Base-by-base conservation (phyloP, 2,797 vertebrate genomes). In the Sphaeramia orbicularis region DNA sequence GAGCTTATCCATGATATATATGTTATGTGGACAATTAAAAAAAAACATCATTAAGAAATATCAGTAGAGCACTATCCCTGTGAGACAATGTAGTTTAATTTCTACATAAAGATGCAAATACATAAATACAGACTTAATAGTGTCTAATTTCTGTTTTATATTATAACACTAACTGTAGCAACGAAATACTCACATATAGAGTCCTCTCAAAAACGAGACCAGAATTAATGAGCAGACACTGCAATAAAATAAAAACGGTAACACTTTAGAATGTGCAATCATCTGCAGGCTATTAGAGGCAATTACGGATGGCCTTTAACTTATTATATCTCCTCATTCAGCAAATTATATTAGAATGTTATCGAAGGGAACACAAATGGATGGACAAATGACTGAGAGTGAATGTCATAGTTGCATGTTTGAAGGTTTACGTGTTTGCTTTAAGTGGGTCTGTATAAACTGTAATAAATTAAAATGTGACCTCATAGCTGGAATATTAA, bases 241-340 rank as follows among this genome's bases (percentile, higher is more conserved):
- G 45, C 47, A 42, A 12, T 53, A 8, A 75, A 61, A 74, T 57
- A 74, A 71, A 71, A 14, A 48, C 1, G 7, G 11, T 15, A 49
- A 69, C 56, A 54, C 41, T 53, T 43, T 10, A 16, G n/a, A 57
- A 63, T 38, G 5, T 61, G 43, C 38, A 15, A 65, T 59, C 52
- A 67, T 70, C 41, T 44, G 7, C 8, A 4, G 52, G 45, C 73
- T 59, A 74, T 83, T 83, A 66, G 44, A 66, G 21, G 43, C 19
- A 74, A 56, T 80, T 76, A 76, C 53, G 48, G 44, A 6, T 2
- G 2, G 21, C 24, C 44, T 62, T 71, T 32, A 61, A 66, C 56
- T 40, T 72, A 61, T 75, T 40, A 55, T 13, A 50, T 60, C 45
- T 64, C 43, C 21, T 65, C 50, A 68, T 71, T 32, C 30, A 54